A percentile compares a stretch with the other conserved stretches of the same genome.
phyloP scores from a whole-genome alignment of 2,888 invertebrate genomes.

The Drosophila demipolita region DNA sequence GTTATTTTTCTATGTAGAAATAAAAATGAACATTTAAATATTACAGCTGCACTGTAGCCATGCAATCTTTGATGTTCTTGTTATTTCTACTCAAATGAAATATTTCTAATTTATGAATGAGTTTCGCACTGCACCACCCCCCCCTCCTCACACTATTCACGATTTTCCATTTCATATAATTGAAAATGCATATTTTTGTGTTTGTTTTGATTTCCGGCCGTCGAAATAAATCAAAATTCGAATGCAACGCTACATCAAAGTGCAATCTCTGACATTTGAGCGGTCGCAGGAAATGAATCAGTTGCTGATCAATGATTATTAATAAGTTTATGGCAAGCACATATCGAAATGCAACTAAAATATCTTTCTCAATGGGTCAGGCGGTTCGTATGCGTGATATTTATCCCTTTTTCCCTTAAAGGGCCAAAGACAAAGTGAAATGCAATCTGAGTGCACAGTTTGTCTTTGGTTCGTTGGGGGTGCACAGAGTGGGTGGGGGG shows the following conservation, averaged over 20 bases:
- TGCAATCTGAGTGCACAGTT: constrained; percentile 9
- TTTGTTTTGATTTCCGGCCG: constrained; percentile 59
- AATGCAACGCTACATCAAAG: constrained; percentile 59
- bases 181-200: constrained; percentile 30
- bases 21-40: background rate
- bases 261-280: constrained; percentile 57
- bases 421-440: background rate
- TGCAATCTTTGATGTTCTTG: background rate
- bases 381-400: constrained; percentile 60
- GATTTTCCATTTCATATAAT: background rate
- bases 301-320: constrained; percentile 32
- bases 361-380: constrained; percentile 23
- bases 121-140: constrained; percentile 7
- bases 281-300: constrained; percentile 66
- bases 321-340: constrained; percentile 22
- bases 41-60: background rate
- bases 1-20: background rate
- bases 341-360: background rate
- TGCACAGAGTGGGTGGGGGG: background rate
- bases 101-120: constrained; percentile 57
- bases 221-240: constrained; percentile 53
- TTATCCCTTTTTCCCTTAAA: background rate
- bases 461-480: background rate
- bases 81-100: background rate
- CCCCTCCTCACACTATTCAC: background rate